Evolutionary conservation across 2,888 invertebrate genomes (phyloP), one percentile per base, ranked within the genome.

Genomic region (Blastobasis lacticolella): DNA sequence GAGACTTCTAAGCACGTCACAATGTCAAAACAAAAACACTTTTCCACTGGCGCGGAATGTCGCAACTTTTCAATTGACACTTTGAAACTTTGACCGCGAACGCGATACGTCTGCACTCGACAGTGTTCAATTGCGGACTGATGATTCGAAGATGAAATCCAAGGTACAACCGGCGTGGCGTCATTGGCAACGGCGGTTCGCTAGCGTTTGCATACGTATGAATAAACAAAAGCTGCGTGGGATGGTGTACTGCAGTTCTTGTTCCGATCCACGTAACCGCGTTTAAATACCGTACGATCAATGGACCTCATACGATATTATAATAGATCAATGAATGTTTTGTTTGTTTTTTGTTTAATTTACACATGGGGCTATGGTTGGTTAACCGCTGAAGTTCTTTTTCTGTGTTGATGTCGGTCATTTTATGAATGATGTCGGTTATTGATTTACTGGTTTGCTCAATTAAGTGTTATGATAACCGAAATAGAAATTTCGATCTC

Each of bases 111-210:
- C 73, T 67, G 66, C 57, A 45, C 60, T 40, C 49, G 54, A 44
- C 64, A 56, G 63, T 59, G 62, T 63, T 63, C 58, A 63, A 62
- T 62, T 63, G 70, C 66, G 64, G 63, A 86, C 86, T 86, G 75
- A 74, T 73, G 67, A 64, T 68, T 53, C 55, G 49, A 55, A 51
- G 54, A 57, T 56, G 45, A 56, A 52, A 51, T 61, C 23, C 23
- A 23, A 23, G 23, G 62, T 51, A 63, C 63, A 62, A 66, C 71
- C 69, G 74, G 71, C 70, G 71, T 8, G 23, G 40, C 42, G 38
- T 58, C 63, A 58, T 49, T 54, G 66, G 53, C 75, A 74, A 67
- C 54, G 71, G 59, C 52, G 63, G 69, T 71, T 64, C 77, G 71
- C 57, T 37, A 69, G 55, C 56, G 69, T 60, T 56, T 60, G 58